Percentiles rank a stretch among this genome's conserved stretches.
Evolutionary conservation across 2,797 vertebrate species (phyloP).

Genomic region (Carapus acus): DNA sequence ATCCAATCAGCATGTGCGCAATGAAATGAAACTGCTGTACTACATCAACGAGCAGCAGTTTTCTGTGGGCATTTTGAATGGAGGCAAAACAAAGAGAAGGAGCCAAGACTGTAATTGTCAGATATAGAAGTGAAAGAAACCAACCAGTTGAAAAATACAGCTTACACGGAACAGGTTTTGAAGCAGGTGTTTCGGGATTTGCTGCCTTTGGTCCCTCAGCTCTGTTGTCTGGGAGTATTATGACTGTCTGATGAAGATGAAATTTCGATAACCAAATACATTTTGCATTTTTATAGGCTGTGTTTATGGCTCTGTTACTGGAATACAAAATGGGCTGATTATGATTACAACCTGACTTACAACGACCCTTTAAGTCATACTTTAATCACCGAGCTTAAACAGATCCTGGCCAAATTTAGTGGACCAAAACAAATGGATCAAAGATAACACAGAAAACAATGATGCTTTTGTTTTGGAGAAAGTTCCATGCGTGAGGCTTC

Average conservation of each 20-base stretch:
- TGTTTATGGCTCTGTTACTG: background rate
- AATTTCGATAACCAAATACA: too few relatives aligned
- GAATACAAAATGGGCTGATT: background rate
- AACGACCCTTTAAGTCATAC: too few relatives aligned
- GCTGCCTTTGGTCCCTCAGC: background rate
- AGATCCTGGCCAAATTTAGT: too few relatives aligned
- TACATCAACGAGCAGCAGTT: background rate
- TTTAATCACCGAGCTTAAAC: too few relatives aligned
- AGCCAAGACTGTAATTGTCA: background rate
- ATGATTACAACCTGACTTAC: too few relatives aligned
- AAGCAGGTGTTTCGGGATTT: slow-evolving; percentile 36
- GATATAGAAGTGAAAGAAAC: background rate
- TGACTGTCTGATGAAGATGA: background rate
- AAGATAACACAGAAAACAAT: slow-evolving; percentile 21
- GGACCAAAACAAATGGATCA: too few relatives aligned
- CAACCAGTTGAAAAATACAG: background rate
- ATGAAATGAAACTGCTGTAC: background rate
- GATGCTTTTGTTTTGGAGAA: slow-evolving; percentile 53
- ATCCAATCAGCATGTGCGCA: too few relatives aligned
- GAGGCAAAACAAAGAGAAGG: background rate
- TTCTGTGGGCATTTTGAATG: too few relatives aligned
- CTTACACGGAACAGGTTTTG: slow-evolving; percentile 14
- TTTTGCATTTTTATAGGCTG: too few relatives aligned
- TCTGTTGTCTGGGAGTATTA: slow-evolving; percentile 3
- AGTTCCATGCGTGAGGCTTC: slow-evolving; percentile 54